Conservation (phyloP, 2,113 vertebrate genomes). For the Crotalus viridis region DNA sequence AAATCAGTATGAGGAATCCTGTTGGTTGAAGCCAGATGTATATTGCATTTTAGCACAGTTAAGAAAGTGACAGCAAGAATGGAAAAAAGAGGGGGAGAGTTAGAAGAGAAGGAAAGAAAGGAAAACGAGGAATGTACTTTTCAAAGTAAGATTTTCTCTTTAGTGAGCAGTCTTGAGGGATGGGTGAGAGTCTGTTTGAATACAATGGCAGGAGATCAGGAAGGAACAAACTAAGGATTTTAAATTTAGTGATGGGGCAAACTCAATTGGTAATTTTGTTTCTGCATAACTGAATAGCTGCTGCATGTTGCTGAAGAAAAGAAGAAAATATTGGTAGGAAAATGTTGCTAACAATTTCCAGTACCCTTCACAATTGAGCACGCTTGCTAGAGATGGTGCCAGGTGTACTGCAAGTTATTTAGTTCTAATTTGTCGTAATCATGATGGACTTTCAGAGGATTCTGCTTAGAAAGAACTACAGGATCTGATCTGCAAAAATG, state of each 20-base stretch:
- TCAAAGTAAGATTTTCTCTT: not conserved
- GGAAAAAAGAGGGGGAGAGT: not conserved
- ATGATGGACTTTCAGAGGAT: not conserved
- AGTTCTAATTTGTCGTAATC: not conserved
- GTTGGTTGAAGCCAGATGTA: slow-evolving; percentile 42
- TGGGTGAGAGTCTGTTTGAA: not conserved
- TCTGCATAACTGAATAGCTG: not conserved
- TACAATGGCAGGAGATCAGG: not conserved
- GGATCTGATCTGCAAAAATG: not conserved
- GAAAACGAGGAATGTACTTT: not conserved
- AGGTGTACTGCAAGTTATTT: not conserved
- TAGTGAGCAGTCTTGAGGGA: not conserved
- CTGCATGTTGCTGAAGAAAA: not conserved
- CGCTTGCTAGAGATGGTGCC: not conserved
- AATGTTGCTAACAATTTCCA: not conserved
- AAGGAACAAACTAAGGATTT: not conserved
- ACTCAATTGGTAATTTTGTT: not conserved
- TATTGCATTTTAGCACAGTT: not conserved
- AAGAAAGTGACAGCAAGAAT: not conserved
- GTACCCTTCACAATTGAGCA: not conserved
- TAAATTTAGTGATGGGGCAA: not conserved
- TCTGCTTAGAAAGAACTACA: not conserved
- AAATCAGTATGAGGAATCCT: slow-evolving; percentile 50
- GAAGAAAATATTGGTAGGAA: not conserved
- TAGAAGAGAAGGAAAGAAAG: not conserved